phyloP scores from a whole-genome alignment of 2,797 vertebrate genomes.

The Sarcophilus harrisii region DNA sequence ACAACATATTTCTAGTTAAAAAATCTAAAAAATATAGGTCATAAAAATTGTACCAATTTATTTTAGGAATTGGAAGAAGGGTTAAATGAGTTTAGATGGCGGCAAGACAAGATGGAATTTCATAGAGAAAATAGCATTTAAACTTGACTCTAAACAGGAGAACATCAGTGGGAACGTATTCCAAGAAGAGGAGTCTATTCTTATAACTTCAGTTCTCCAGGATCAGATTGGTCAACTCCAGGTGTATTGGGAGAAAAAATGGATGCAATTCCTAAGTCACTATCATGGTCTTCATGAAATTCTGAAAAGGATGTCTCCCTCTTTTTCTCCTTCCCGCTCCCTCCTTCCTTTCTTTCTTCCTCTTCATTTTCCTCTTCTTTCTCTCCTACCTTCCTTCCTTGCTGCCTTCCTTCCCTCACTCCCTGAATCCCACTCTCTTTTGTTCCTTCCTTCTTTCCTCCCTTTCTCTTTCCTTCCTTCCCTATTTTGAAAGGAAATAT shows the following conservation, averaged over 20 bases:
- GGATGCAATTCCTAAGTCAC: not conserved
- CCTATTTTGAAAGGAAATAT: not conserved
- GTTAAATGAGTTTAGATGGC: not conserved
- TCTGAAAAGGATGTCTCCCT: not conserved
- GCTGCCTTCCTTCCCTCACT: not conserved
- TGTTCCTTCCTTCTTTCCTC: not conserved
- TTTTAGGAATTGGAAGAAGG: not conserved
- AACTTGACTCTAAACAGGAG: not conserved
- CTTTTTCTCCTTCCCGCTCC: not conserved
- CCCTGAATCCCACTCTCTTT: too few relatives aligned
- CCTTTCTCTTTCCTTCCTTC: not conserved
- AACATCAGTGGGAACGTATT: not conserved
- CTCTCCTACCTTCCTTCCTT: not conserved
- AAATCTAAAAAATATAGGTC: not conserved
- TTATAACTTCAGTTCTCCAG: not conserved
- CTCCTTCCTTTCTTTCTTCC: not conserved
- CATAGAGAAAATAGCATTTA: not conserved
- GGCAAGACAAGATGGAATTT: not conserved
- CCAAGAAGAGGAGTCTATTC: not conserved
- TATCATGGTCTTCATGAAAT: not conserved
- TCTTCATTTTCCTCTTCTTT: not conserved
- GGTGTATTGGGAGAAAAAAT: not conserved
- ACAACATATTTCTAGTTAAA: not conserved
- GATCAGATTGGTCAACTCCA: not conserved
- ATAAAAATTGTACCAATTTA: constrained; percentile 13